Evolutionary conservation across 2,888 invertebrate species (phyloP).

Genomic region (Cerastis rubricosa): DNA sequence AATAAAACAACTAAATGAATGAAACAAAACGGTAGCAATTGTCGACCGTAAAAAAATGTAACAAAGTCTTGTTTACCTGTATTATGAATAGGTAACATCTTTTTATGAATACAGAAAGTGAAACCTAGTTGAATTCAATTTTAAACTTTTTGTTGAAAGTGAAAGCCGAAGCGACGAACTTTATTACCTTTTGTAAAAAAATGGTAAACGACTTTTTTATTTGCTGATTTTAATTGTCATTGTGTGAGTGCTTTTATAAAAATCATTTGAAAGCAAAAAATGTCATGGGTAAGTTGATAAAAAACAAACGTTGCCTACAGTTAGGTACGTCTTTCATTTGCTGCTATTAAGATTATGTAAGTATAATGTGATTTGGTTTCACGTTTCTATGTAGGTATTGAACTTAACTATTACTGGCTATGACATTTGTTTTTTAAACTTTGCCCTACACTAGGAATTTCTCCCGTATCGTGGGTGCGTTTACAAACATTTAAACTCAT

Average conservation of each 20-base stretch:
- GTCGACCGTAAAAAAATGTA: slow-evolving; percentile 65
- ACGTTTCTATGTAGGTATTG: not conserved
- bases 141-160: slow-evolving; percentile 83
- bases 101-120: slow-evolving; percentile 81
- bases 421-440: no score
- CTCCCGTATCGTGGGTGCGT: no score
- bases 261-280: slow-evolving; percentile 11
- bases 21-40: slow-evolving; percentile 70
- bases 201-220: slow-evolving; percentile 58
- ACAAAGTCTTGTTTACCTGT: slow-evolving; percentile 75
- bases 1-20: slow-evolving; percentile 58
- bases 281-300: not conserved
- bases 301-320: not conserved
- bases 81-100: slow-evolving; percentile 71
- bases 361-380: not conserved
- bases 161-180: slow-evolving; percentile 75
- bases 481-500: no score
- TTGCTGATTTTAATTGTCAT: slow-evolving; percentile 52
- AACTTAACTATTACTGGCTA: not conserved
- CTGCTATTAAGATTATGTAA: not conserved
- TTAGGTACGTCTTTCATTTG: not conserved
- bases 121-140: slow-evolving; percentile 73
- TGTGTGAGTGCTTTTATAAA: slow-evolving; percentile 27
- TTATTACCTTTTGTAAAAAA: slow-evolving; percentile 66
- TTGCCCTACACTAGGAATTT: no score